phyloP scores from a whole-genome alignment of 1,140 invertebrate genomes.

The Micrasema minimum region DNA sequence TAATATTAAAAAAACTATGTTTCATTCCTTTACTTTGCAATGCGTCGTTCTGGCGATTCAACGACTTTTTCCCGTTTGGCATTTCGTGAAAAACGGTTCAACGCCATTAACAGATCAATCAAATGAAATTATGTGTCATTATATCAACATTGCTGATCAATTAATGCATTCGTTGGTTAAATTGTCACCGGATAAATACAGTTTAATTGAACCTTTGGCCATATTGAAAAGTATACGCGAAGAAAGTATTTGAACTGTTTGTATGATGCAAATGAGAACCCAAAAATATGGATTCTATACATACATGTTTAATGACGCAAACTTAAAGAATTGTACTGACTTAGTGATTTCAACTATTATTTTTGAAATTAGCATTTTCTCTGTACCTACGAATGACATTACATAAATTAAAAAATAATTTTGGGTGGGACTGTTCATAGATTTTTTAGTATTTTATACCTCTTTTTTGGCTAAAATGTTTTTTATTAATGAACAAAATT shows the following conservation, averaged over 20 bases:
- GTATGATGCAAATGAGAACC: not conserved
- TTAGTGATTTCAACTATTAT: not conserved
- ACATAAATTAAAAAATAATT: too few relatives aligned
- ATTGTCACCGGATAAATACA: constrained; percentile 18
- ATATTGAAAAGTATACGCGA: constrained; percentile 11
- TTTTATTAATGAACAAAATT: too few relatives aligned
- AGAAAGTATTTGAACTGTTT: constrained; percentile 19
- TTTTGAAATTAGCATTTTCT: too few relatives aligned
- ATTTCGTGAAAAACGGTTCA: constrained; percentile 9
- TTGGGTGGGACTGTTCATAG: too few relatives aligned
- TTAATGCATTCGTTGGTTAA: constrained; percentile 10
- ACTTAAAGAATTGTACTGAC: not conserved
- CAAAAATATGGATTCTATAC: not conserved
- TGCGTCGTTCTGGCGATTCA: not conserved
- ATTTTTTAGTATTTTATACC: too few relatives aligned
- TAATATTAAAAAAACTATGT: too few relatives aligned
- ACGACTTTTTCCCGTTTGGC: not conserved
- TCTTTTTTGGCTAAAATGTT: too few relatives aligned
- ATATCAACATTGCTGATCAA: constrained; percentile 19
- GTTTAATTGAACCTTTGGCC: constrained; percentile 10
- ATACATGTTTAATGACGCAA: not conserved
- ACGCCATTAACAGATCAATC: constrained; percentile 19
- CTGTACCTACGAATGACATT: too few relatives aligned
- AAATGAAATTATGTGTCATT: constrained; percentile 23
- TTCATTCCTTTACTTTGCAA: not conserved